Evolutionary conservation across 2,113 vertebrate genomes (phyloP).

Genomic region (Leiothrix lutea): DNA sequence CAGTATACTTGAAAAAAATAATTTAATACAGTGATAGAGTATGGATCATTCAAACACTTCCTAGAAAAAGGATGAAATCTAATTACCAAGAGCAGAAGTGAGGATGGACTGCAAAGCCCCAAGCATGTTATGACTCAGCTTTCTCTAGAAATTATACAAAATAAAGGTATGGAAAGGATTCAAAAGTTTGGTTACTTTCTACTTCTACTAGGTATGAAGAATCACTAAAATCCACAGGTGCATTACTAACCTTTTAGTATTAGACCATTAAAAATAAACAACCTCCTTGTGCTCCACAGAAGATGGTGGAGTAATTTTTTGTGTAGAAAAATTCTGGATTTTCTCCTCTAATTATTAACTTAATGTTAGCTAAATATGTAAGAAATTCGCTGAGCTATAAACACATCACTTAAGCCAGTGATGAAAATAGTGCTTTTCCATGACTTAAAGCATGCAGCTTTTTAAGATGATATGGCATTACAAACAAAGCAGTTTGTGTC

Average conservation of each 20-base stretch:
- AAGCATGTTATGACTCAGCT: not conserved
- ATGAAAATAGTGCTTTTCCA: not conserved
- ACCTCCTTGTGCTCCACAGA: not conserved
- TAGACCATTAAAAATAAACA: not conserved
- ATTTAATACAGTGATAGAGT: not conserved
- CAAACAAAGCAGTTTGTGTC: not conserved
- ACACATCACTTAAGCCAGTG: not conserved
- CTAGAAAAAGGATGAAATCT: not conserved
- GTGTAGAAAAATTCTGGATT: not conserved
- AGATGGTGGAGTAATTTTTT: not conserved
- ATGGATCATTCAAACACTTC: not conserved
- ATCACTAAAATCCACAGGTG: not conserved
- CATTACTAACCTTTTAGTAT: not conserved
- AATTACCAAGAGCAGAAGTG: not conserved
- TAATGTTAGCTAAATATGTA: not conserved
- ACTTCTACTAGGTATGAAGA: not conserved
- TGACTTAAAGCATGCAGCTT: not conserved
- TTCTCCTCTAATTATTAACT: not conserved
- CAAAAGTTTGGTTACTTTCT: not conserved
- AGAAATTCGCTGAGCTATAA: not conserved
- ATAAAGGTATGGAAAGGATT: not conserved
- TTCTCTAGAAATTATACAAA: not conserved
- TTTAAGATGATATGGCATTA: not conserved
- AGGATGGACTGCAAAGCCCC: not conserved
- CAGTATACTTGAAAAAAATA: not conserved